Evolutionary conservation across 2,888 invertebrate genomes (phyloP).

Genomic region (Hemistola chrysoprasaria): DNA sequence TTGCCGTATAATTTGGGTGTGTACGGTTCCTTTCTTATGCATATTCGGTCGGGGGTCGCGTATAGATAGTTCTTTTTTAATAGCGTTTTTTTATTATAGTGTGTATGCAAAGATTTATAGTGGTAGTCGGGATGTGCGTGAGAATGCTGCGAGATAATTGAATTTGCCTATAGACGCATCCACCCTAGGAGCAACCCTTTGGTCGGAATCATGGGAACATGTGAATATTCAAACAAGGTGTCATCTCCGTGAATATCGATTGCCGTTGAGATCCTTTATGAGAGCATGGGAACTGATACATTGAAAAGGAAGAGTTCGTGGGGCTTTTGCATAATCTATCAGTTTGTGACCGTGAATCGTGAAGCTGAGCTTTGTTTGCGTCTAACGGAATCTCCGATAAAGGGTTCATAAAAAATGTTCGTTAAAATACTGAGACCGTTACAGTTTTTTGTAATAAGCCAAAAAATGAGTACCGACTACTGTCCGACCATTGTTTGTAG

Average conservation of each 20-base stretch:
- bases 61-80: constrained; percentile 77
- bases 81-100: constrained; percentile 71
- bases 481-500: constrained; percentile 49
- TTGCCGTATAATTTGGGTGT: constrained; percentile 79
- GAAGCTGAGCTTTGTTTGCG: constrained; percentile 55
- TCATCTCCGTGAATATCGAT: constrained; percentile 82
- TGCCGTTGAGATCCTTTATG: constrained; percentile 70
- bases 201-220: constrained; percentile 62
- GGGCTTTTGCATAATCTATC: constrained; percentile 79
- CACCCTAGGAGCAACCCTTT: constrained; percentile 69
- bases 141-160: constrained; percentile 78
- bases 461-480: constrained; percentile 41
- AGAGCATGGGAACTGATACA: constrained; percentile 77
- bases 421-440: constrained; percentile 72
- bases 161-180: constrained; percentile 80
- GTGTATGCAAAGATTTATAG: constrained; percentile 81
- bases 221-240: constrained; percentile 82
- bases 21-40: constrained; percentile 72
- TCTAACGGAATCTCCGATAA: constrained; percentile 66
- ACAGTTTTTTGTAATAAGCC: constrained; percentile 48
- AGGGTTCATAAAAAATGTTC: constrained; percentile 65
- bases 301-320: constrained; percentile 73
- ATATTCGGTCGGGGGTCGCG: constrained; percentile 68
- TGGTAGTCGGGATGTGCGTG: constrained; percentile 64
- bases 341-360: constrained; percentile 49